phyloP scores from a whole-genome alignment of 2,888 invertebrate genomes.

The Galerucella nymphaeae region DNA sequence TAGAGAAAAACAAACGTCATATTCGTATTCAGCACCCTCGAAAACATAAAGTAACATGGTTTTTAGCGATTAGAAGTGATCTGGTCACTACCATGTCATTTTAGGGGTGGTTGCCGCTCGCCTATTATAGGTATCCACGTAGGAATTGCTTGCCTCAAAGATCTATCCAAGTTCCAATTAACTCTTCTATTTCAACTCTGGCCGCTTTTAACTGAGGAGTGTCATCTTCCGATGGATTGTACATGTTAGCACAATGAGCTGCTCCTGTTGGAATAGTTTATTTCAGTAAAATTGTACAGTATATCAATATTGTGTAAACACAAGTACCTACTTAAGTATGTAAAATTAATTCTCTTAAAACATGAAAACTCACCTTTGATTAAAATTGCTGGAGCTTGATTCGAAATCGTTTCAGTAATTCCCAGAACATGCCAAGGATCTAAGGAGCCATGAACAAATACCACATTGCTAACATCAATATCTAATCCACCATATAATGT shows the following conservation, averaged over 20 bases:
- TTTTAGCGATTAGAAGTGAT: too few relatives aligned
- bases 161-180: constrained; percentile 49
- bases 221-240: constrained; percentile 78
- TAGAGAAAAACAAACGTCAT: too few relatives aligned
- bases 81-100: too few relatives aligned
- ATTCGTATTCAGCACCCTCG: too few relatives aligned
- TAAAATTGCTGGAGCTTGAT: constrained; percentile 75
- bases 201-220: constrained; percentile 75
- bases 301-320: background rate
- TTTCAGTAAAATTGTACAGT: background rate
- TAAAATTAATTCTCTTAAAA: too few relatives aligned
- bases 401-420: constrained; percentile 70
- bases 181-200: constrained; percentile 61
- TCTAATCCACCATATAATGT: constrained; percentile 81
- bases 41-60: too few relatives aligned
- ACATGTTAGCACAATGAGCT: constrained; percentile 95
- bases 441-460: constrained; percentile 89
- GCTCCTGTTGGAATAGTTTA: constrained; percentile 73
- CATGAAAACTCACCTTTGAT: constrained; percentile 71
- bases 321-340: too few relatives aligned
- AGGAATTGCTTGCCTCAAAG: constrained; percentile 11
- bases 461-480: constrained; percentile 77
- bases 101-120: too few relatives aligned
- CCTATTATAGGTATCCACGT: too few relatives aligned
- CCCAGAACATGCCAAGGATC: constrained; percentile 92